Base-by-base conservation (phyloP, 2,797 vertebrate species). In the Danionella dracula region DNA sequence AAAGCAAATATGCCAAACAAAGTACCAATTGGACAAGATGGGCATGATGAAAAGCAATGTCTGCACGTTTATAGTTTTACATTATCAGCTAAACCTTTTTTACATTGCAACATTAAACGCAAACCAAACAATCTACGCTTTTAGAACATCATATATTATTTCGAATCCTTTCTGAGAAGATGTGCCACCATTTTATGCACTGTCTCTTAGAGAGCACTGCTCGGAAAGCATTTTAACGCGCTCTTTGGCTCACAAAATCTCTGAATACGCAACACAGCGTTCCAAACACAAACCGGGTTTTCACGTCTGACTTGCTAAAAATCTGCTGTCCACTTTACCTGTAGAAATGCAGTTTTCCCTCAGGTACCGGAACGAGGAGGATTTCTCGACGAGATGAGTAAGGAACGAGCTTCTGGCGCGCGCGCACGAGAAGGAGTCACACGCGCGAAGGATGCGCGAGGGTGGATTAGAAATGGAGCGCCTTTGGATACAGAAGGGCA, bases 241-340 rank as follows among this genome's bases (percentile, higher is more conserved):
- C 13, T 60, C 37, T 31, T 57, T 56, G 21, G 11, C 34, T 37
- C 37, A 44, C 8, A 34, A 40, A 17, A 53, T 27, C 62, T 55
- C 67, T n/a, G 5, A 34, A 60, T 4, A 66, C 73, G 42, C 42
- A 15, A 29, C 9, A 13, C 40, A 48, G 55, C 57, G 55, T 77
- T 16, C 86, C 85, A 51, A 76, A 44, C 1, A 35, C 15, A 2
- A 37, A 65, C 19, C 66, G 60, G 63, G 70, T 79, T 69, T 78
- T 80, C 73, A 23, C 65, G 75, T 48, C 59, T 15, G 77, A 75
- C 44, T 56, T 61, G 64, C 54, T 46, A 60, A 74, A 68, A 78
- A 81, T 77, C 78, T 73, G 79, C 72, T 72, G 54, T 62, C 16
- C 17, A n/a, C 35, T 4, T 15, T 17, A 15, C 31, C 27, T 76